These are phyloP conservation scores for Monopis laevigella DNA, from an alignment of 2,888 invertebrate species.

Conservation along the genomic window DNA sequence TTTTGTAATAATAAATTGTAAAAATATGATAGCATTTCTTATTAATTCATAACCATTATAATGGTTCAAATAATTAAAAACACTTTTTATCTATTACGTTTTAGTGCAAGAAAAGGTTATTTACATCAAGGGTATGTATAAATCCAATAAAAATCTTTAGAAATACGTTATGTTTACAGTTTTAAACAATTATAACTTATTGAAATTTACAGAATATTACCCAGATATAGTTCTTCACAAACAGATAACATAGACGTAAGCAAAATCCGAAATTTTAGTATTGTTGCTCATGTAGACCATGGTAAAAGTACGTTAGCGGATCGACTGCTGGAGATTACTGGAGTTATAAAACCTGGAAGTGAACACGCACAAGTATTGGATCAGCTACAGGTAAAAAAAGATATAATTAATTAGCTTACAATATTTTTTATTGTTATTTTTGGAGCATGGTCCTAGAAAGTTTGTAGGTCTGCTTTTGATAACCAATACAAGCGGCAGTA, in stretches of 20 bases:
- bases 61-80: constrained; percentile 2
- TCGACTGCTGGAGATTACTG: constrained; percentile 91
- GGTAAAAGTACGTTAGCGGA: constrained; percentile 98
- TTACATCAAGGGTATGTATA: constrained; percentile 4
- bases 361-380: constrained; percentile 79
- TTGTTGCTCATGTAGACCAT: constrained; percentile 99
- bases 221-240: background rate
- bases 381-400: constrained; percentile 71
- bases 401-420: too few relatives aligned
- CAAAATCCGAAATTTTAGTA: constrained; percentile 90
- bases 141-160: too few relatives aligned
- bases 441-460: too few relatives aligned
- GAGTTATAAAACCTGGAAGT: constrained; percentile 74
- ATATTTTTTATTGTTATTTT: too few relatives aligned
- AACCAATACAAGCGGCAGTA: too few relatives aligned
- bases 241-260: constrained; percentile 25
- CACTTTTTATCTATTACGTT: constrained; percentile 1
- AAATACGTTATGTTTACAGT: too few relatives aligned
- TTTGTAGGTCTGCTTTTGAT: too few relatives aligned
- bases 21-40: too few relatives aligned
- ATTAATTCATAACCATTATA: too few relatives aligned
- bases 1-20: too few relatives aligned
- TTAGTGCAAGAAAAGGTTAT: background rate
- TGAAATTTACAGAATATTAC: background rate
- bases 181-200: background rate